Evolutionary conservation across 2,888 invertebrate species (phyloP), one percentile per base, ranked within the genome.

Genomic region (Meliscaeva auricollis): DNA sequence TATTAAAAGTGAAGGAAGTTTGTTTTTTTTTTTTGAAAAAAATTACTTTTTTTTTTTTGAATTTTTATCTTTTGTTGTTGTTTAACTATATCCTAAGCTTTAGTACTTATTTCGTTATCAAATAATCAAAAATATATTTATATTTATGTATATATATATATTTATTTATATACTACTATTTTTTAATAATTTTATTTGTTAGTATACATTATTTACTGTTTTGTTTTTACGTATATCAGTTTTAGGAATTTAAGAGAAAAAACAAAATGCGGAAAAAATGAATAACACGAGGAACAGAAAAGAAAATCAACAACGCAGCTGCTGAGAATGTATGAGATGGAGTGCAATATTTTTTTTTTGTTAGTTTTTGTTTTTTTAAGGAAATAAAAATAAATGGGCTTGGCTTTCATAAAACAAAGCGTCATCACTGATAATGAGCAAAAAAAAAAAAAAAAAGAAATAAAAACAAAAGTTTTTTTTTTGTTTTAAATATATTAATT

Each of bases 181-280:
- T 87, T 80, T 83, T 44, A 50, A 77, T 48, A 54, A 60, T 83
- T 48, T 77, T 88, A 89, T 88, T 90, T 64, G 64, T 91, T 91
- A 91, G 90, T 91, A 91, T 91, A 91, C 91, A 91, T 91, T 85
- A 77, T 85, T 85, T 85, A 85, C 60, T 69, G 58, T 68, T 85
- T 76, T 74, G 32, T 64, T 68, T 85, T 85, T 38, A 85, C 85
- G 85, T 85, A 85, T 85, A 81, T 85, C 80, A 66, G 52, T 73
- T 79, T n/a, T 52, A 66, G 85, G 73, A 85, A 62, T 60, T 77
- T 72, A 44, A 77, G 26, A 26, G 11, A 38, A 13, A 38, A 48
- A 52, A 81, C 9, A 73, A 84, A 50, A 66, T 35, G 30, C 30
- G n/a, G 8, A 50, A 69, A 72, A 69, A 76, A 58, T 20, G 20